These are phyloP conservation scores for Ooceraea biroi DNA, from an alignment of 1,140 invertebrate genomes.

Conservation along the genomic window DNA sequence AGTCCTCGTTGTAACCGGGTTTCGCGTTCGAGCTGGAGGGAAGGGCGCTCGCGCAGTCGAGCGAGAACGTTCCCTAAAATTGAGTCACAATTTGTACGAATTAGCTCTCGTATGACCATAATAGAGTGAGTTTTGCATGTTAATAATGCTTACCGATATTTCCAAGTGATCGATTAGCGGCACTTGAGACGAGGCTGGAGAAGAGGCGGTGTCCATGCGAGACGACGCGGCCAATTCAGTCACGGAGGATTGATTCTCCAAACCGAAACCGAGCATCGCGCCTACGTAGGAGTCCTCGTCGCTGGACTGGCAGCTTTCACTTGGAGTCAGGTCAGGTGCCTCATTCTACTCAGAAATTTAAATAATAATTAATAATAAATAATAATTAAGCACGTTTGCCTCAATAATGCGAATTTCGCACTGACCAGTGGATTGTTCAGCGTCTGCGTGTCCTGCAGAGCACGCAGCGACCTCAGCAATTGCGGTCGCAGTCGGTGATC, in stretches of 20 bases:
- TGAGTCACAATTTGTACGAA: neutral
- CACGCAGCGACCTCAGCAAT: slow-evolving; percentile 88
- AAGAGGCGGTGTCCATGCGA: slow-evolving; percentile 68
- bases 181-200: slow-evolving; percentile 65
- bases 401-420: neutral
- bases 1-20: slow-evolving; percentile 83
- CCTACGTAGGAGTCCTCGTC: slow-evolving; percentile 82
- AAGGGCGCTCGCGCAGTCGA: slow-evolving; percentile 56
- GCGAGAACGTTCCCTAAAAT: slow-evolving; percentile 59
- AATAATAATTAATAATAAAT: neutral
- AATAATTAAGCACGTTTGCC: no score
- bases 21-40: slow-evolving; percentile 63
- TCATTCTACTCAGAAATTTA: slow-evolving; percentile 75
- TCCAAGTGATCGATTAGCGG: slow-evolving; percentile 74
- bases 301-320: slow-evolving; percentile 81
- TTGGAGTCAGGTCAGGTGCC: slow-evolving; percentile 78
- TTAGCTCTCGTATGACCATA: neutral
- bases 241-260: slow-evolving; percentile 71
- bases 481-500: slow-evolving; percentile 88
- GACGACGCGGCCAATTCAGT: slow-evolving; percentile 72
- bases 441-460: slow-evolving; percentile 77
- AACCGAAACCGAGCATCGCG: slow-evolving; percentile 62
- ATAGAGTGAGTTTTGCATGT: neutral
- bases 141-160: slow-evolving; percentile 68
- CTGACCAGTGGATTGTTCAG: slow-evolving; percentile 76